phyloP scores from a whole-genome alignment of 2,888 invertebrate genomes.

The Hirtodrosophila alboralis region DNA sequence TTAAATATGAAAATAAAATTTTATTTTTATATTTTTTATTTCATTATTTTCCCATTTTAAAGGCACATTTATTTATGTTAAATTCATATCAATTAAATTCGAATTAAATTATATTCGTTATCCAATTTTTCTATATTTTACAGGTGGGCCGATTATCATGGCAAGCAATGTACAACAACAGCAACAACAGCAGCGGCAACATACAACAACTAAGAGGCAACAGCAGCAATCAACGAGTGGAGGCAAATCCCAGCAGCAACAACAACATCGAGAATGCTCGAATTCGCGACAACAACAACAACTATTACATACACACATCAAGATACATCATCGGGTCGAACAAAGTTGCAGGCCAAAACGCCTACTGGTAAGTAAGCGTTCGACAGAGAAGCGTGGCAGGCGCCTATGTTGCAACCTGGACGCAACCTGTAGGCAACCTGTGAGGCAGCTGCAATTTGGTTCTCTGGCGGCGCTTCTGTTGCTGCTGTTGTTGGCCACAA shows the following conservation, averaged over 20 bases:
- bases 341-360: conserved; percentile 18
- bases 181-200: conserved; percentile 62
- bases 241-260: conserved; percentile 15
- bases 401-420: conserved; percentile 59
- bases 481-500: conserved; percentile 69
- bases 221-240: conserved; percentile 33
- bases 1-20: too few relatives aligned
- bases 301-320: conserved; percentile 24
- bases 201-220: conserved; percentile 53
- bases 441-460: conserved; percentile 56
- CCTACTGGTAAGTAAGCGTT: conserved; percentile 34
- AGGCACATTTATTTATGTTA: too few relatives aligned
- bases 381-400: conserved; percentile 12
- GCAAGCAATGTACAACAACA: conserved; percentile 83
- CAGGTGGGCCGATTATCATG: conserved; percentile 84
- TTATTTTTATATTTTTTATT: too few relatives aligned
- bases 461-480: conserved; percentile 53
- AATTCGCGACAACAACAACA: conserved; percentile 8
- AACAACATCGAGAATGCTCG: conserved; percentile 16
- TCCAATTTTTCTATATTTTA: conserved; percentile 10
- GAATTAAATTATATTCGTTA: too few relatives aligned
- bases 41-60: too few relatives aligned
- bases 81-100: too few relatives aligned
- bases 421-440: conserved; percentile 41
- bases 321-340: conserved; percentile 34